These are phyloP conservation scores for Latrodectus hesperus DNA, from an alignment of 2,888 invertebrate genomes.

Conservation along the genomic window DNA sequence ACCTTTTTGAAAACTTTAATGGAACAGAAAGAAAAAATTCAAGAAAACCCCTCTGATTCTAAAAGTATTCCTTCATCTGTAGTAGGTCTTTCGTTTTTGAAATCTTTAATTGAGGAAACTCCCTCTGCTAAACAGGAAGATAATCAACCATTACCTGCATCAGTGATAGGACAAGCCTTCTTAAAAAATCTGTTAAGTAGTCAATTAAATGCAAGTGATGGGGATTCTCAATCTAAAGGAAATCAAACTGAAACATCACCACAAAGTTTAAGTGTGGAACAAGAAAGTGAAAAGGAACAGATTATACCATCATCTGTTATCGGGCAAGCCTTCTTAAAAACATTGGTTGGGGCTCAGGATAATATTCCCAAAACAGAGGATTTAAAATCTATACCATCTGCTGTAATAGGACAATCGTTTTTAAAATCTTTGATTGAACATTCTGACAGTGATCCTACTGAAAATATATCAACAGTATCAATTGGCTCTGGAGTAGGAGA, in stretches of 20 bases:
- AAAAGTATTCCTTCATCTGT: slow-evolving; percentile 44
- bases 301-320: slow-evolving; percentile 30
- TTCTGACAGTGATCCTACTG: neutral
- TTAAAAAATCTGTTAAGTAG: slow-evolving; percentile 16
- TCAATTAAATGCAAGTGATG: neutral
- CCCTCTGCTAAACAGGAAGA: neutral
- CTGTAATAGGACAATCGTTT: slow-evolving; percentile 57
- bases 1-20: slow-evolving; percentile 39
- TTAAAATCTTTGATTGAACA: slow-evolving; percentile 41
- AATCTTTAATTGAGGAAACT: slow-evolving; percentile 9
- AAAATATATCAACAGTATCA: too few relatives aligned
- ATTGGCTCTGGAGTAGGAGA: too few relatives aligned
- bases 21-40: slow-evolving; percentile 32
- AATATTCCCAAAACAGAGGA: neutral
- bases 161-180: slow-evolving; percentile 31
- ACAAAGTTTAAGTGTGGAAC: neutral
- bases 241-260: neutral
- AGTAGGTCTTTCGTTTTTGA: slow-evolving; percentile 38
- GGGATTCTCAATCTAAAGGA: neutral
- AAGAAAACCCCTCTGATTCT: slow-evolving; percentile 10
- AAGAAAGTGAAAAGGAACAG: slow-evolving; percentile 1
- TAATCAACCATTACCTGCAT: slow-evolving; percentile 19
- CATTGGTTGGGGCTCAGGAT: slow-evolving; percentile 4
- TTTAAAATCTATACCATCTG: slow-evolving; percentile 27
- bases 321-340: slow-evolving; percentile 52